These are phyloP conservation scores for Diphyllodes magnificus DNA, from an alignment of 2,113 vertebrate genomes.

Conservation along the genomic window DNA sequence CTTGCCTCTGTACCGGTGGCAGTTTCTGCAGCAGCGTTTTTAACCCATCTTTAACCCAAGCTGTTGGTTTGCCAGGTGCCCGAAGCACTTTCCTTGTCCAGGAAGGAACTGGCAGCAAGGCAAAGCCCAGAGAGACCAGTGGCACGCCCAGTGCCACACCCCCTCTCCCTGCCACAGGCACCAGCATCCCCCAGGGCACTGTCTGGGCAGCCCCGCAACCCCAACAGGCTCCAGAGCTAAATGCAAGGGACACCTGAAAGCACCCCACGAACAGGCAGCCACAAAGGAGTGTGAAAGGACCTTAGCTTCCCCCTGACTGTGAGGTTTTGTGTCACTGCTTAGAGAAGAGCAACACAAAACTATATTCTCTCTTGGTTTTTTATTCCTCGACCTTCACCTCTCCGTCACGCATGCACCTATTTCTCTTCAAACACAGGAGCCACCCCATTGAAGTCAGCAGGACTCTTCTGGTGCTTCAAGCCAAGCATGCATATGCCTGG, in stretches of 20 bases:
- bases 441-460: not conserved
- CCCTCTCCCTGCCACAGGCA: not conserved
- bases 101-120: not conserved
- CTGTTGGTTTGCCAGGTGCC: not conserved
- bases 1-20: not conserved
- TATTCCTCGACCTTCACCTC: not conserved
- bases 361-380: not conserved
- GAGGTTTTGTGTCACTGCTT: not conserved
- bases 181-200: not conserved
- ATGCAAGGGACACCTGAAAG: not conserved
- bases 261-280: not conserved
- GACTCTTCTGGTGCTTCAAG: not conserved
- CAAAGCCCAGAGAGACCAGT: not conserved
- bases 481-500: conserved; percentile 8
- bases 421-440: not conserved
- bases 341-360: not conserved
- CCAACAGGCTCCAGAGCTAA: not conserved
- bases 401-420: not conserved
- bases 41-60: not conserved
- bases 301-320: not conserved
- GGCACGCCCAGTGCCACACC: not conserved
- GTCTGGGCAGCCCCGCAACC: not conserved
- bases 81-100: not conserved
- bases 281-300: not conserved
- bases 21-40: not conserved